Evolutionary conservation across 2,113 vertebrate species (phyloP), one percentile per base, ranked within the genome.

Genomic region (Cromileptes altivelis): DNA sequence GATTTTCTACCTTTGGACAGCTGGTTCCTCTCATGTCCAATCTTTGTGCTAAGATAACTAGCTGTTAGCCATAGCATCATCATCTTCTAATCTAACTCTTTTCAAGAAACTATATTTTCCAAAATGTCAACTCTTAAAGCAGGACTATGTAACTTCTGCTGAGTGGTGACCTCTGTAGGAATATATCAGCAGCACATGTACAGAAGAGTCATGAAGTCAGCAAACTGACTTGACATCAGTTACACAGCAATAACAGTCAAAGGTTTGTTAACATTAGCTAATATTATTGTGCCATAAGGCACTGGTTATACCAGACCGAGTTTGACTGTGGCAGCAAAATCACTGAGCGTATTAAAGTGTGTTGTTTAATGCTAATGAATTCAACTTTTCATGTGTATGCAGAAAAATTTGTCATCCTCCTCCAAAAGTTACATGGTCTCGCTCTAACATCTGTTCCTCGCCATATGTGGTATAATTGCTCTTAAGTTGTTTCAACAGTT

Each of bases 401-500:
- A 33, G 40, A 53, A 42, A 42, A 57, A 49, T 13, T 10, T 45
- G 42, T 45, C 42, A 45, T 37, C 33, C 33, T 7, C 6, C 4
- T 37, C 4, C 33, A 37, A 37, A 37, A 37, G 33, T 37, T 37
- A 7, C 33, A 37, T 37, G 33, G 33, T 37, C 33, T 37, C 33
- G 0, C 25, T 72, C 33, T 30, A 8, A 82, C 14, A 60, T 79
- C 30, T 63, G 23, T 2, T 45, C 14, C 9, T 30, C 17, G 47
- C 3, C 2, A 50, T 58, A 6, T 5, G n/a, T n/a, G 45, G 30
- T 47, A 37, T 37, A 69, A 19, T 17, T 30, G 17, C 11, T 67
- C 27, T 52, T 12, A 23, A 63, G 12, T 19, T 15, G 40, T 57
- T 56, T 37, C 49, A 76, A 67, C 23, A 73, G 6, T 90, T 93